Conservation (phyloP, 2,113 vertebrate genomes). For the Forbesichthys papilliferus region DNA sequence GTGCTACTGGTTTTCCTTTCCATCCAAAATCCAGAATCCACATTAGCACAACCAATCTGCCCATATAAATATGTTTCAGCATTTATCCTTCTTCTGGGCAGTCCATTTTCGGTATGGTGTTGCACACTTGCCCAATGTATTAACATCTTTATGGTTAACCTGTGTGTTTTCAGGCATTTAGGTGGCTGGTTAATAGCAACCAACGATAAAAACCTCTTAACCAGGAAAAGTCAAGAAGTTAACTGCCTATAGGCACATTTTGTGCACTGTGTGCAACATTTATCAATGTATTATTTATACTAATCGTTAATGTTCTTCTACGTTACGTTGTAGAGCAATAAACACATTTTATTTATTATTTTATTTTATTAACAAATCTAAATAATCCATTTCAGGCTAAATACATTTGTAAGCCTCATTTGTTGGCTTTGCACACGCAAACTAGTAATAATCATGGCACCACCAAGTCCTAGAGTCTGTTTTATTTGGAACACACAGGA, state of each 20-base stretch:
- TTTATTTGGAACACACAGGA: constrained; percentile 19
- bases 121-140: constrained; percentile 11
- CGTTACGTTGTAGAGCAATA: constrained; percentile 12
- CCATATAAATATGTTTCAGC: constrained; percentile 53
- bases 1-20: constrained; percentile 76
- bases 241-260: constrained; percentile 13
- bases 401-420: neutral
- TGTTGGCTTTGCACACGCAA: constrained; percentile 14
- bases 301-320: constrained; percentile 10
- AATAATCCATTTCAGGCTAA: neutral
- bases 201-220: constrained; percentile 43
- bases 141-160: constrained; percentile 24
- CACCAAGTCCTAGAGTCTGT: neutral
- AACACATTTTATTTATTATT: constrained; percentile 1
- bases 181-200: constrained; percentile 60
- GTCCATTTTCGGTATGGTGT: constrained; percentile 29
- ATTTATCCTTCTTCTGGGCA: constrained; percentile 22
- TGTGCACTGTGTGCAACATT: constrained; percentile 3
- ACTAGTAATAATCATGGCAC: constrained; percentile 17
- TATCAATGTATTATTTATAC: constrained; percentile 16
- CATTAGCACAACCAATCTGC: constrained; percentile 58
- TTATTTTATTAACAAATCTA: no score
- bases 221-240: no score
- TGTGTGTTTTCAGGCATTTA: constrained; percentile 20
- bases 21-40: constrained; percentile 39